phyloP scores from a whole-genome alignment of 2,888 invertebrate genomes.

The Leucophenga maculata region DNA sequence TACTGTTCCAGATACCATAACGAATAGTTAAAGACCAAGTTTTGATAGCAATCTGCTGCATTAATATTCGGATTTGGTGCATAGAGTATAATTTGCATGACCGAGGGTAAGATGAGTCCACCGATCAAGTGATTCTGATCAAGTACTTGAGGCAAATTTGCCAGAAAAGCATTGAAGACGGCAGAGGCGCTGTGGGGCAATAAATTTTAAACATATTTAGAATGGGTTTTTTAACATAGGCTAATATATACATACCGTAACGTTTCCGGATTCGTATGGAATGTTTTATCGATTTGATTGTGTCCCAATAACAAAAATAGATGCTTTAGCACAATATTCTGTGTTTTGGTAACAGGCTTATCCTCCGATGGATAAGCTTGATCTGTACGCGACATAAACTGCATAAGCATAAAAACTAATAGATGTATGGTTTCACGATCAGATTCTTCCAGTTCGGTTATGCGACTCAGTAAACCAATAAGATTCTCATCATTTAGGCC shows the following conservation, averaged over 20 bases:
- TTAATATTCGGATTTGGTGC: conserved; percentile 83
- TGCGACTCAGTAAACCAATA: conserved; percentile 85
- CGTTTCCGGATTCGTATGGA: conserved; percentile 90
- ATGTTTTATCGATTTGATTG: conserved; percentile 90
- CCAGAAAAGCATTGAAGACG: conserved; percentile 95
- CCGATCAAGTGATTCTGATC: conserved; percentile 98
- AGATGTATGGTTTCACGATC: conserved; percentile 97
- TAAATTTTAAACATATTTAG: background rate
- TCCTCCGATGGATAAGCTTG: conserved; percentile 91
- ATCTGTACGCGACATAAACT: conserved; percentile 89
- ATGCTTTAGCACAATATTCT: conserved; percentile 91
- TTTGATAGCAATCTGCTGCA: conserved; percentile 76
- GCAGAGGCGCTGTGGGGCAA: conserved; percentile 81
- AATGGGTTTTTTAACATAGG: background rate
- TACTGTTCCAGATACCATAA: conserved; percentile 91
- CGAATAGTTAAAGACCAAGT: conserved; percentile 79
- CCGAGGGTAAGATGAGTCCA: conserved; percentile 87
- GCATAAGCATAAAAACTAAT: conserved; percentile 95
- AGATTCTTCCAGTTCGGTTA: conserved; percentile 93
- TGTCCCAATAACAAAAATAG: conserved; percentile 94
- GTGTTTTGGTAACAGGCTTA: conserved; percentile 83
- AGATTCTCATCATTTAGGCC: conserved; percentile 88
- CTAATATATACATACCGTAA: conserved; percentile 76
- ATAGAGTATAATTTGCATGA: conserved; percentile 85
- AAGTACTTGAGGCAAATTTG: conserved; percentile 92